phyloP scores from a whole-genome alignment of 2,113 vertebrate species.

The Podarcis cretensis region DNA sequence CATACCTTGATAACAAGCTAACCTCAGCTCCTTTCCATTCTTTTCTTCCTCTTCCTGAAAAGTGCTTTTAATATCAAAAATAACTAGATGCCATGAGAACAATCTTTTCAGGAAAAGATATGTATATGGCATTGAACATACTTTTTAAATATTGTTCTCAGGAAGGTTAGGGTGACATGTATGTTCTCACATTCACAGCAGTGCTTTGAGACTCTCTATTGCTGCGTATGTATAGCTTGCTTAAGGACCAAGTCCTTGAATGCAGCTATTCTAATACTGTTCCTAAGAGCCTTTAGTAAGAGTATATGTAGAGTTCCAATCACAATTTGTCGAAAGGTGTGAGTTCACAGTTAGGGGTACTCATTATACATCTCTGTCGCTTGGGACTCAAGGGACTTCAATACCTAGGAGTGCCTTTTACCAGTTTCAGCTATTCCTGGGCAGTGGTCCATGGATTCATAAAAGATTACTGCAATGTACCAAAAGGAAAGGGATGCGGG shows the following conservation, averaged over 20 bases:
- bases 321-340: too few relatives aligned
- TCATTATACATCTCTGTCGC: too few relatives aligned
- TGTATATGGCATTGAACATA: constrained; percentile 26
- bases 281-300: neutral
- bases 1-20: constrained; percentile 72
- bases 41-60: constrained; percentile 47
- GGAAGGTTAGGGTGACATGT: neutral
- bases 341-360: too few relatives aligned
- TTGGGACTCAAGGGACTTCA: too few relatives aligned
- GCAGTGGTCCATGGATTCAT: too few relatives aligned
- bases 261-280: neutral
- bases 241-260: neutral
- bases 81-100: constrained; percentile 39
- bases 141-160: neutral
- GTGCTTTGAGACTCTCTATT: neutral
- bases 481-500: too few relatives aligned
- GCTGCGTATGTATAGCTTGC: neutral
- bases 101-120: constrained; percentile 42
- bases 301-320: neutral
- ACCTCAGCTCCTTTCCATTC: constrained; percentile 62
- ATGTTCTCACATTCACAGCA: neutral
- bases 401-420: too few relatives aligned
- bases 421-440: too few relatives aligned
- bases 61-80: constrained; percentile 42
- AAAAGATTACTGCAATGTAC: too few relatives aligned